Base-by-base conservation (phyloP, 2,113 vertebrate species). In the Raja brachyura region DNA sequence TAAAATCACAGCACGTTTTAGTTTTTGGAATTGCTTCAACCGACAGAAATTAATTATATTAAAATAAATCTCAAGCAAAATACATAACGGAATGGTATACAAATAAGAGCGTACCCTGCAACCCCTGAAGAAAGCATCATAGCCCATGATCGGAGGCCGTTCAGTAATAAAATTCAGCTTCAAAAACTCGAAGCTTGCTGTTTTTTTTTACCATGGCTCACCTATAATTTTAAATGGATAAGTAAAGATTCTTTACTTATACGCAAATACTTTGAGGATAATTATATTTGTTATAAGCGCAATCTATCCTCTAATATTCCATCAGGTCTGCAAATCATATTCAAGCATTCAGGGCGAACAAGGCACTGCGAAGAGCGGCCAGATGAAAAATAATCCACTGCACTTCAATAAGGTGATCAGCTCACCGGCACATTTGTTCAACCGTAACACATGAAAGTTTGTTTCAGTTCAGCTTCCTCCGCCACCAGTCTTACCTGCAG, bases 401-500 rank as follows among this genome's bases (percentile, higher is more conserved):
- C 63, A 48, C 18, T 31, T 14, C 63, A 70, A 9, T 3, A 70
- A 28, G 7, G 0, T 11, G 88, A 66, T 6, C 88, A 48, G n/a
- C 16, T 66, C 18, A 1, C 9, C n/a, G 54, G 7, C 63, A 90
- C 20, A 90, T 20, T 39, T 54, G 68, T 39, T 92, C 16, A 4
- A 54, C 33, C 8, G 20, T 66, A 92, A 39, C 13, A 92, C 2
- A 4, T 33, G 39, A 48, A 94, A 95, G 90, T 83, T 94, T 93
- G 66, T 88, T 94, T 95, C 39, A 70, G 93, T 93, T 86, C 94
- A 8, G 31, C 31, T 28, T 31, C 66, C 31, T 31, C 18, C 18
- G 13, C 31, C 31, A 68, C 63, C 61, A 39, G 25, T 33, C 97
- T 96, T 95, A 97, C 97, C 97, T 97, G 96, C 95, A 97, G 94